Evolutionary conservation across 2,797 vertebrate genomes (phyloP).

Genomic region (Anableps anableps): DNA sequence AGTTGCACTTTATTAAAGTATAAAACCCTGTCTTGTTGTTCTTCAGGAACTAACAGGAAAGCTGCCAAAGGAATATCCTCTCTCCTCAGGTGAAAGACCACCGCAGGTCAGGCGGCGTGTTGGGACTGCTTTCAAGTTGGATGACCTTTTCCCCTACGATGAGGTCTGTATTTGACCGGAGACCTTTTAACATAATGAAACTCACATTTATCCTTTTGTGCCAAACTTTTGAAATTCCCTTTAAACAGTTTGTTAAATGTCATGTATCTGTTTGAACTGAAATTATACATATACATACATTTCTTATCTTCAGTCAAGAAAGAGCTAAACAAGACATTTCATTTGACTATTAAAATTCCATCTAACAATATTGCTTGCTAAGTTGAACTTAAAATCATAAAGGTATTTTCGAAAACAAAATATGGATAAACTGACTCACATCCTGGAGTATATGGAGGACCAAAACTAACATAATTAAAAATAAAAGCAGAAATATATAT

Average conservation of each 20-base stretch:
- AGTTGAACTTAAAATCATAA: no score
- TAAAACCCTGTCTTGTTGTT: constrained; percentile 29
- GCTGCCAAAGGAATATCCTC: constrained; percentile 95
- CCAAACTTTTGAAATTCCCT: not conserved
- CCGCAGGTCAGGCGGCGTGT: constrained; percentile 91
- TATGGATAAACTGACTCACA: not conserved
- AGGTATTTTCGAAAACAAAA: not conserved
- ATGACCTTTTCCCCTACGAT: constrained; percentile 90
- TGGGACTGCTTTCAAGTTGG: constrained; percentile 92
- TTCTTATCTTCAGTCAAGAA: no score
- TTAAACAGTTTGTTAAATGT: not conserved
- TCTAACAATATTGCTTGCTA: no score
- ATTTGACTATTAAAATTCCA: no score
- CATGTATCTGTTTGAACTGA: not conserved
- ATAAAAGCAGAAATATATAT: no score
- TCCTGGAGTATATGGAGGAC: not conserved
- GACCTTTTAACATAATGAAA: constrained; percentile 9
- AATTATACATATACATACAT: not conserved
- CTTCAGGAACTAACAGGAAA: constrained; percentile 93
- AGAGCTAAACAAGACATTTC: no score
- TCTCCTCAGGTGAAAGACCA: constrained; percentile 88
- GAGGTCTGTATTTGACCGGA: constrained; percentile 79
- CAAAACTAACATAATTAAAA: no score
- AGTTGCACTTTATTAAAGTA: constrained; percentile 11
- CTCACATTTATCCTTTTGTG: not conserved